phyloP scores from a whole-genome alignment of 2,113 vertebrate species.

The Psittacula cyanocephala region DNA sequence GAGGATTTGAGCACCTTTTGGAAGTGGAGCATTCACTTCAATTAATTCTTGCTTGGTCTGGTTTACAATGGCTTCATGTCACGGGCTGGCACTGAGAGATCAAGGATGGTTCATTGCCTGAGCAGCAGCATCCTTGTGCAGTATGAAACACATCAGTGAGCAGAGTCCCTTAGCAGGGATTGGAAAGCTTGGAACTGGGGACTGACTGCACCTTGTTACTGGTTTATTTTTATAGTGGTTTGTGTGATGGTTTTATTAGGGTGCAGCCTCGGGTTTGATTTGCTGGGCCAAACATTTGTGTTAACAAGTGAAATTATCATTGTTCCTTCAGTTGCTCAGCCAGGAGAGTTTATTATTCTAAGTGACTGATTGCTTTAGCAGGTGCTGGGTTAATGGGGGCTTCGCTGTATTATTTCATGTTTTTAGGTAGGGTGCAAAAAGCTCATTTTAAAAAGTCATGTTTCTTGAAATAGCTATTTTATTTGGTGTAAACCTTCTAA shows the following conservation, averaged over 20 bases:
- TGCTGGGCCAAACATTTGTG: conserved; percentile 43
- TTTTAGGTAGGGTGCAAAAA: conserved; percentile 51
- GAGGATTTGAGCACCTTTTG: not conserved
- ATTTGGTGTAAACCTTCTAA: conserved; percentile 28
- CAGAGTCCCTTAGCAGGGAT: not conserved
- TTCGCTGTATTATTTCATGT: conserved; percentile 20
- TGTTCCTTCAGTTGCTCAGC: conserved; percentile 9
- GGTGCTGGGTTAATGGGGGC: conserved; percentile 49
- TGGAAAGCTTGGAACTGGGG: not conserved
- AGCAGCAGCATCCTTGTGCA: not conserved
- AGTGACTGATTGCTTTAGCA: conserved; percentile 62
- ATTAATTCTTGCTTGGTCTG: not conserved
- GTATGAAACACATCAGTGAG: not conserved
- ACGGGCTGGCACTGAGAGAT: not conserved
- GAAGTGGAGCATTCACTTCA: not conserved
- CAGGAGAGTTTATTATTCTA: conserved; percentile 41
- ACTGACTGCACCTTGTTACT: not conserved
- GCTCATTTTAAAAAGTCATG: conserved; percentile 1
- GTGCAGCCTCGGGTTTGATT: not conserved
- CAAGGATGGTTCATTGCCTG: not conserved
- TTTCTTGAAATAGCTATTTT: conserved; percentile 5
- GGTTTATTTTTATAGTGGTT: conserved; percentile 21
- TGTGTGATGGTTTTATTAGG: conserved; percentile 15
- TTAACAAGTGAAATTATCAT: conserved; percentile 45
- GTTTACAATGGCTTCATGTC: rapidly evolving